Conservation (phyloP, 1,140 invertebrate species). For the Homarus americanus region DNA sequence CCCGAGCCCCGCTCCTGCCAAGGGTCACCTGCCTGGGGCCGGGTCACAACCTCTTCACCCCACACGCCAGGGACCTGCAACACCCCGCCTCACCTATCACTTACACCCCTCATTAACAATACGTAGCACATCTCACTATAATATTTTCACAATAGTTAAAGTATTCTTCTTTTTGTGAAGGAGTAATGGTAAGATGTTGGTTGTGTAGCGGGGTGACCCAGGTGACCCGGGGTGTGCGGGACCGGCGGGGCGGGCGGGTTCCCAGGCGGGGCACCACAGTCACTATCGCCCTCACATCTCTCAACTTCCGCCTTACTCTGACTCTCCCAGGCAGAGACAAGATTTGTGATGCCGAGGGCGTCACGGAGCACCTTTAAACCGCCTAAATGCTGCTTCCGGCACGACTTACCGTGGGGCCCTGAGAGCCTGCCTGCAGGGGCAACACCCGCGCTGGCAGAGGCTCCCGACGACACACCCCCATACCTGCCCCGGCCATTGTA, state of each 20-base stretch:
- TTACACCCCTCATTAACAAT: conserved; percentile 7
- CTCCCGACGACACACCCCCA: no score
- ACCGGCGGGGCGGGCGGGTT: background rate
- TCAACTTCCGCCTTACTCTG: background rate
- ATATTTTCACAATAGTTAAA: background rate
- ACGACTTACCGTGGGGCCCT: background rate
- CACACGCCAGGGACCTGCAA: background rate
- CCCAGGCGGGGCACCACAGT: background rate
- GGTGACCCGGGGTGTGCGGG: conserved; percentile 27
- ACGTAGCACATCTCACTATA: background rate
- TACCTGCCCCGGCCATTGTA: no score
- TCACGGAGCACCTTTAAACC: background rate
- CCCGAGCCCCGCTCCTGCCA: background rate
- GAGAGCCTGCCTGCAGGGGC: no score
- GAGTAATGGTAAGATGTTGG: background rate
- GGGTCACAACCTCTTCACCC: conserved; percentile 28
- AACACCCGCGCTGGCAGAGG: no score
- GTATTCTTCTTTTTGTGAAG: background rate
- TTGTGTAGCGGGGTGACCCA: background rate
- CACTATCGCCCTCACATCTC: background rate
- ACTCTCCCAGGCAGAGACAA: conserved; percentile 1
- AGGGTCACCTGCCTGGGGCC: conserved; percentile 43
- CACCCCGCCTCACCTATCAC: background rate
- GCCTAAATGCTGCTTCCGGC: background rate
- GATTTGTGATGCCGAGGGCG: background rate